These are phyloP conservation scores for Podiceps cristatus DNA, from an alignment of 2,113 vertebrate species.

Conservation along the genomic window DNA sequence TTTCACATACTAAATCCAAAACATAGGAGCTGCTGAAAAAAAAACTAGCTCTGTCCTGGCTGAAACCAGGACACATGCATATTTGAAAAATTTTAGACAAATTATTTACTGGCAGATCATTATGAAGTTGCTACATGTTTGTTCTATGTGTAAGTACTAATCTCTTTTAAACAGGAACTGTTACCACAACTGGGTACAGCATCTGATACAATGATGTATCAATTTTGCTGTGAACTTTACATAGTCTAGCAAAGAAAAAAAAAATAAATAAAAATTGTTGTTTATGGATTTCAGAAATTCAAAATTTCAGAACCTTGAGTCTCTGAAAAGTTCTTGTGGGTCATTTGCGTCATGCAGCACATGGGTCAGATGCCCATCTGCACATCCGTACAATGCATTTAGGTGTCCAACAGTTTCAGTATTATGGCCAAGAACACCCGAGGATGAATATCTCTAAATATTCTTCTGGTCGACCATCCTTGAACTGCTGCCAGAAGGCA, in stretches of 20 bases:
- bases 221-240: background rate
- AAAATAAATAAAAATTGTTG: no score
- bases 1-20: no score
- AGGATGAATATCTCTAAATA: background rate
- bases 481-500: background rate
- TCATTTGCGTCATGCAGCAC: background rate
- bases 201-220: background rate
- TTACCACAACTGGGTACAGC: background rate
- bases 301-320: background rate
- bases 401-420: background rate
- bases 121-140: background rate
- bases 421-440: background rate
- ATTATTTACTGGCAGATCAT: background rate
- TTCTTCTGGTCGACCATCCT: background rate
- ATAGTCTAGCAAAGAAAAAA: background rate
- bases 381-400: background rate
- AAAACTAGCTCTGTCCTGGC: no score
- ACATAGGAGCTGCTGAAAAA: no score
- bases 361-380: background rate
- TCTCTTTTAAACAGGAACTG: background rate
- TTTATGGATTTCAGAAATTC: background rate
- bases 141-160: background rate
- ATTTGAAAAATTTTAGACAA: background rate
- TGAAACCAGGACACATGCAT: no score
- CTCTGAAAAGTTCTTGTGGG: background rate